Percentiles rank a stretch among this genome's conserved stretches.
phyloP scores from a whole-genome alignment of 2,888 invertebrate genomes.

The Callyntrura sp. region DNA sequence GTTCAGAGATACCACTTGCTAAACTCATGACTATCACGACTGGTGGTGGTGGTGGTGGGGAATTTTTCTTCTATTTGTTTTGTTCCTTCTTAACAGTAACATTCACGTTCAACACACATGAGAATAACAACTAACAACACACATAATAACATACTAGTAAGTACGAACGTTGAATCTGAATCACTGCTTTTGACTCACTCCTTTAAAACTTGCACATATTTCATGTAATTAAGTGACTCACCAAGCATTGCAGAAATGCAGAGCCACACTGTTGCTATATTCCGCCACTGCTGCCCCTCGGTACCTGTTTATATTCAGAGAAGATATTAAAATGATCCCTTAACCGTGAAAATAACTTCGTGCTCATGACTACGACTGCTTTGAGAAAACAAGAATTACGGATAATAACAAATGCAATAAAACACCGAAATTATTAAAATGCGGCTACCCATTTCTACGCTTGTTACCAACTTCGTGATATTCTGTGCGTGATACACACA shows the following conservation, averaged over 20 bases:
- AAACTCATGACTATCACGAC: slow-evolving; percentile 70
- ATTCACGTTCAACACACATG: not conserved
- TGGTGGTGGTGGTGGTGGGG: not conserved
- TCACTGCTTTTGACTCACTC: no score
- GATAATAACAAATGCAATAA: not conserved
- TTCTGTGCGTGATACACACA: not conserved
- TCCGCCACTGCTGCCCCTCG: not conserved
- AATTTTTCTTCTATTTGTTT: slow-evolving; percentile 25
- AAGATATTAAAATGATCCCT: slow-evolving; percentile 66
- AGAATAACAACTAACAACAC: not conserved
- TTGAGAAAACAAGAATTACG: not conserved
- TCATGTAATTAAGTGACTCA: slow-evolving; percentile 69
- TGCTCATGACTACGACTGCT: not conserved
- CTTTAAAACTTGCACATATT: not conserved
- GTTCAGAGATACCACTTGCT: slow-evolving; percentile 43
- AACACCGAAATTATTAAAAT: no score
- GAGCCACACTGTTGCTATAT: not conserved
- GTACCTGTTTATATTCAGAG: slow-evolving; percentile 43
- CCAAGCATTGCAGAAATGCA: slow-evolving; percentile 62
- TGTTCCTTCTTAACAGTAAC: not conserved
- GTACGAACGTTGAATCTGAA: no score
- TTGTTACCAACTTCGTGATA: no score
- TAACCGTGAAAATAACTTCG: slow-evolving; percentile 58
- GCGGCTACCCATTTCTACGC: no score
- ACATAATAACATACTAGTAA: not conserved